These are phyloP conservation scores for Chroicocephalus ridibundus DNA, from an alignment of 2,113 vertebrate species.

Conservation along the genomic window DNA sequence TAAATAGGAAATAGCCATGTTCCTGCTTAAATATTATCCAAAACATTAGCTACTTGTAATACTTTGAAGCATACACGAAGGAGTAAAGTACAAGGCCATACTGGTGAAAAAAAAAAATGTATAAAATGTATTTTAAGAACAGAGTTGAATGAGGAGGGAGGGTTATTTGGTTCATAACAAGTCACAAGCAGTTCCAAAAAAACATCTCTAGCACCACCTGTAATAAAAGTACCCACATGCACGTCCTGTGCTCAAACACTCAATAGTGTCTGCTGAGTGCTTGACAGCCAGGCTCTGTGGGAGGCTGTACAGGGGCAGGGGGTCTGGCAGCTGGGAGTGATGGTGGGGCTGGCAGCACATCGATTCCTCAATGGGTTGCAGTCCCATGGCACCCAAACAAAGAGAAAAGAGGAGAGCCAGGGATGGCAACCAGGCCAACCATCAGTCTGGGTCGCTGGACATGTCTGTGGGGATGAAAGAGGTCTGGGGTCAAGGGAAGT, in stretches of 20 bases:
- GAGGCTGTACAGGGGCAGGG: not conserved
- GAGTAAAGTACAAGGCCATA: not conserved
- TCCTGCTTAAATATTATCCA: not conserved
- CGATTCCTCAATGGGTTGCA: fast-evolving
- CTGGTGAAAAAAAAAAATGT: not conserved
- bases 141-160: not conserved
- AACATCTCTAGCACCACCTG: not conserved
- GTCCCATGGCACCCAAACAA: not conserved
- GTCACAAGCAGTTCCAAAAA: not conserved
- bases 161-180: not conserved
- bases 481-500: not conserved
- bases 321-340: not conserved
- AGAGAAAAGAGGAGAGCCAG: not conserved
- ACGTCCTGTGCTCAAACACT: not conserved
- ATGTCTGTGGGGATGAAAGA: not conserved
- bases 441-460: fast-evolving
- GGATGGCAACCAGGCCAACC: not conserved
- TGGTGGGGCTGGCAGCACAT: not conserved
- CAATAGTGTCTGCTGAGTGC: not conserved
- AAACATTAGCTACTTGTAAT: not conserved
- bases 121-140: not conserved
- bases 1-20: not conserved
- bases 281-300: not conserved
- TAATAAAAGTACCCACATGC: not conserved
- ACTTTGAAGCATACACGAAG: not conserved